These are phyloP conservation scores for Procapra przewalskii DNA, from an alignment of 2,113 vertebrate genomes.

Conservation along the genomic window DNA sequence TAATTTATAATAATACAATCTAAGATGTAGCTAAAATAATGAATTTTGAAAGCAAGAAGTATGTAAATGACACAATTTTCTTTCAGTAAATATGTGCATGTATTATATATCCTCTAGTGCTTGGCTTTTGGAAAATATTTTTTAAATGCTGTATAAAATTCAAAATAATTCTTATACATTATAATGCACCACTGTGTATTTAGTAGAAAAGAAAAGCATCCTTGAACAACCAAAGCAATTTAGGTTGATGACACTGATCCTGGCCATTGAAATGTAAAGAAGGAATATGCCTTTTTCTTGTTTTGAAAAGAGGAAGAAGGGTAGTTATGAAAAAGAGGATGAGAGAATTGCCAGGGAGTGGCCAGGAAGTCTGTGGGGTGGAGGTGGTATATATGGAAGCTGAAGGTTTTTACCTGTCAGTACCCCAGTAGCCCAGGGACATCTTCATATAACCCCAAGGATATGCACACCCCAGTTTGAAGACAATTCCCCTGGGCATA, in stretches of 20 bases:
- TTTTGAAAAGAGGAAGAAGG: neutral
- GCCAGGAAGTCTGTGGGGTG: neutral
- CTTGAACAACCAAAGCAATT: neutral
- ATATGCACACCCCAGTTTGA: neutral
- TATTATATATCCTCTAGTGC: neutral
- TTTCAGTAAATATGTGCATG: neutral
- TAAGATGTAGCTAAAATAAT: neutral
- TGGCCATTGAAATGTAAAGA: neutral
- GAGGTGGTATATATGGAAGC: neutral
- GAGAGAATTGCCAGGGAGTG: neutral
- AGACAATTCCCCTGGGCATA: neutral
- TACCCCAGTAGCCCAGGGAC: neutral
- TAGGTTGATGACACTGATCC: neutral
- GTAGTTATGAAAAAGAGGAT: neutral
- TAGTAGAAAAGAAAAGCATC: neutral
- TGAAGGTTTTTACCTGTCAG: neutral
- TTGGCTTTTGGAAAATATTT: neutral
- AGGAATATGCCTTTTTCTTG: neutral
- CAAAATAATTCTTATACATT: neutral
- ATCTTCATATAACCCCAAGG: neutral
- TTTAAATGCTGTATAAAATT: neutral
- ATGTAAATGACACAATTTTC: neutral
- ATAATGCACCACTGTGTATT: neutral
- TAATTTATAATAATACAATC: neutral
- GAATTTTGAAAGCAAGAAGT: neutral